Percentiles rank a stretch among this genome's conserved stretches.
Evolutionary conservation across 2,888 invertebrate species (phyloP).

Genomic region (Leptinotarsa haldemani): DNA sequence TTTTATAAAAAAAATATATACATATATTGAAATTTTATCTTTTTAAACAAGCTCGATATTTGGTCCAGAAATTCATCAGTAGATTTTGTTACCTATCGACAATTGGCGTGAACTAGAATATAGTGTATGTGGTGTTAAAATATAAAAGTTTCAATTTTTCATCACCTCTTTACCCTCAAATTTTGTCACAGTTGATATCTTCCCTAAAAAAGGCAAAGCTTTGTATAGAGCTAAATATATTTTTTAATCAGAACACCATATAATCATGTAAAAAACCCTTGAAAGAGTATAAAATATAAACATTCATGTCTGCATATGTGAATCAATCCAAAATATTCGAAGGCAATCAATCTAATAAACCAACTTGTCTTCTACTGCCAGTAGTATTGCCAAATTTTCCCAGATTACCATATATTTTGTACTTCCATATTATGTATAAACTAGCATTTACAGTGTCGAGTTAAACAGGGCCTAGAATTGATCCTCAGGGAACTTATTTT

Average conservation of each 20-base stretch:
- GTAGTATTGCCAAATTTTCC: conserved; percentile 39
- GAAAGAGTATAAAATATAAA: background rate
- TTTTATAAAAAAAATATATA: conserved; percentile 64
- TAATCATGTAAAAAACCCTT: background rate
- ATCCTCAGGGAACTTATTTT: conserved; percentile 48
- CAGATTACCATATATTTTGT: conserved; percentile 34
- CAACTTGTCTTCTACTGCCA: conserved; percentile 35
- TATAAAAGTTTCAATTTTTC: conserved; percentile 49
- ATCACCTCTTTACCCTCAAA: conserved; percentile 46
- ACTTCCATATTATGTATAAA: conserved; percentile 20
- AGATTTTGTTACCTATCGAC: conserved; percentile 63
- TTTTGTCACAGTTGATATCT: conserved; percentile 28
- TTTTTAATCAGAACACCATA: conserved; percentile 10
- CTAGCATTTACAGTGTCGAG: conserved; percentile 22
- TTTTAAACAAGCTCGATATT: conserved; percentile 61
- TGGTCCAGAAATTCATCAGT: conserved; percentile 59
- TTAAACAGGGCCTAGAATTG: conserved; percentile 47
- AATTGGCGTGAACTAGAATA: conserved; percentile 63
- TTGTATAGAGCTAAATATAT: conserved; percentile 4
- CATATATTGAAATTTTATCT: conserved; percentile 63
- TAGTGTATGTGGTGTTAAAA: conserved; percentile 61
- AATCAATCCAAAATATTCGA: background rate
- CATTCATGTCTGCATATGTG: background rate
- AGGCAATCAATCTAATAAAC: conserved; percentile 24
- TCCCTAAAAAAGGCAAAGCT: conserved; percentile 8